Evolutionary conservation across 2,113 vertebrate species (phyloP).

Genomic region (Microtus montanus): DNA sequence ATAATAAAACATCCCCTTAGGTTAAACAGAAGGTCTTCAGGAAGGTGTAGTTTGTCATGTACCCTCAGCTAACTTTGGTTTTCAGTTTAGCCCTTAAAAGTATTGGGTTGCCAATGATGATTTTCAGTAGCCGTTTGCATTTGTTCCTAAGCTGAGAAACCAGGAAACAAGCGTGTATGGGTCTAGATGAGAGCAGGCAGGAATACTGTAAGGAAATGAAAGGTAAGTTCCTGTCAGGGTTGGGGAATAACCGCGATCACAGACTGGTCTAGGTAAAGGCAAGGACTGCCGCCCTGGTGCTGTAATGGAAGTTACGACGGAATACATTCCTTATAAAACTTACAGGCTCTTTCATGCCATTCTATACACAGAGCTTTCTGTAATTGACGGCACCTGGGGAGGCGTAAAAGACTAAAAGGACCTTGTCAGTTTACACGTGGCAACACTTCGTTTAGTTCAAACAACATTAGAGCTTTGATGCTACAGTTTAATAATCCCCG

Average conservation of each 20-base stretch:
- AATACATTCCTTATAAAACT: conserved; percentile 39
- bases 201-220: not conserved
- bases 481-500: conserved; percentile 52
- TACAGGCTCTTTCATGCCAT: not conserved
- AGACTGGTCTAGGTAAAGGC: not conserved
- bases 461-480: conserved; percentile 42
- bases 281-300: not conserved
- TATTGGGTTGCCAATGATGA: not conserved
- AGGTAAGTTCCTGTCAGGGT: not conserved
- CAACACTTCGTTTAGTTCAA: conserved; percentile 45
- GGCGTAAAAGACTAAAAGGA: conserved; percentile 56
- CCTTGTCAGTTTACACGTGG: conserved; percentile 49
- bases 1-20: not conserved
- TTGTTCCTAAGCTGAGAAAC: not conserved
- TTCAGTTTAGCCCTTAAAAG: not conserved
- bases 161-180: not conserved
- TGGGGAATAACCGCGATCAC: not conserved
- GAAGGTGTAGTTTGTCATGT: conserved; percentile 1
- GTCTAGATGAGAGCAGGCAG: not conserved
- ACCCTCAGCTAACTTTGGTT: not conserved
- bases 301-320: conserved; percentile 47
- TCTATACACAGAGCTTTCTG: conserved; percentile 13
- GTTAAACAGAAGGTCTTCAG: not conserved
- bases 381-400: conserved; percentile 58
- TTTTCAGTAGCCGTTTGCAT: not conserved